Conservation (phyloP, 2,113 vertebrate genomes). For the Tor tambroides region DNA sequence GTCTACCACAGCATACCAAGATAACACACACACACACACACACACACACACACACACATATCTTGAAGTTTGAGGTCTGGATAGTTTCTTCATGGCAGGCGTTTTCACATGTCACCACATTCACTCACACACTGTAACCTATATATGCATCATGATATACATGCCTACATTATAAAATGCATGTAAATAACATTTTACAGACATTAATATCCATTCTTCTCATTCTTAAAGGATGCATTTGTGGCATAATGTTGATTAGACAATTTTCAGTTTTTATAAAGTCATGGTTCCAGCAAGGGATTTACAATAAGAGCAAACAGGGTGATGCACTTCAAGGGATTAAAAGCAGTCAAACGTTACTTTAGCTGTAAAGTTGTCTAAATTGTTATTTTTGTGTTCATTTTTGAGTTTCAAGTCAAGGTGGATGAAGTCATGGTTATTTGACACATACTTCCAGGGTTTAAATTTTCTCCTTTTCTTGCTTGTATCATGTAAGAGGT, state of each 20-base stretch:
- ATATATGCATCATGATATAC: not conserved
- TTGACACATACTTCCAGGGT: no score
- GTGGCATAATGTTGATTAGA: not conserved
- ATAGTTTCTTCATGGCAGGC: not conserved
- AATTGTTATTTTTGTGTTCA: not conserved
- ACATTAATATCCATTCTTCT: not conserved
- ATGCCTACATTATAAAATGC: not conserved
- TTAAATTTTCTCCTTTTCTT: no score
- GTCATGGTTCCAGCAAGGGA: not conserved
- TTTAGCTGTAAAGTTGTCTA: not conserved
- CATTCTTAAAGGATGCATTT: not conserved
- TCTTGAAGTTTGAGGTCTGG: not conserved
- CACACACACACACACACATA: not conserved
- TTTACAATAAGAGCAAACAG: not conserved
- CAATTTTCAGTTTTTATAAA: not conserved
- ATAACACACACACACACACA: slow-evolving; percentile 23
- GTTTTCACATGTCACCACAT: not conserved
- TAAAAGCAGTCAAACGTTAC: not conserved
- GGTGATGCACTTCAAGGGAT: not conserved
- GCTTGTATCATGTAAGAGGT: no score
- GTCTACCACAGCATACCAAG: not conserved
- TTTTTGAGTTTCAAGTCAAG: not conserved
- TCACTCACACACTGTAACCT: not conserved
- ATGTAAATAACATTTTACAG: not conserved
- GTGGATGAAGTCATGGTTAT: no score